Conservation (phyloP, 2,797 vertebrate genomes). For the Aulostomus chinensis region DNA sequence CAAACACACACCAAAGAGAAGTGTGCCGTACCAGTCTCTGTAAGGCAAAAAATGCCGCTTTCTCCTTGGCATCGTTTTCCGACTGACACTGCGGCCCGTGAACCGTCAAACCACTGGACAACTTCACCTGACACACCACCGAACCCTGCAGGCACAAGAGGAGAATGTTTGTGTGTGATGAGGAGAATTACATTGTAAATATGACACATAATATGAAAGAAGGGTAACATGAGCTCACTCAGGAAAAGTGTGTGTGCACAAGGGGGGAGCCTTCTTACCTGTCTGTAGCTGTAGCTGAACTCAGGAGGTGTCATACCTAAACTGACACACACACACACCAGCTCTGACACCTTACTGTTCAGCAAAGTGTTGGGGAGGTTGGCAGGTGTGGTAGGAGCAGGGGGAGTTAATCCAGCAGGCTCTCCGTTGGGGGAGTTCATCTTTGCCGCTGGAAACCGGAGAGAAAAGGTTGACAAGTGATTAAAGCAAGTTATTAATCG, state of each 20-base stretch:
- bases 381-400: conserved; percentile 13
- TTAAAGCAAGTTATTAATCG: background rate
- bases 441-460: conserved; percentile 82
- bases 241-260: no score
- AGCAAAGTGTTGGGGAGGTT: conserved; percentile 57
- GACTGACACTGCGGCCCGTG: conserved; percentile 92
- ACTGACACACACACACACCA: conserved; percentile 85
- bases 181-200: no score
- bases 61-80: conserved; percentile 95
- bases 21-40: conserved; percentile 86
- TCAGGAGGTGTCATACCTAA: conserved; percentile 92
- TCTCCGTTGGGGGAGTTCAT: conserved; percentile 79
- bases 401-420: background rate
- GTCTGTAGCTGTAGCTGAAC: conserved; percentile 89
- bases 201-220: no score
- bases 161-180: background rate
- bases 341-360: conserved; percentile 85
- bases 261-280: no score
- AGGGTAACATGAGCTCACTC: no score
- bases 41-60: conserved; percentile 90
- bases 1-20: background rate
- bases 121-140: conserved; percentile 91
- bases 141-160: conserved; percentile 78
- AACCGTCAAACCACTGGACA: conserved; percentile 91
- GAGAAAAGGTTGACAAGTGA: background rate